A percentile compares a stretch with the other conserved stretches of the same genome.
These are phyloP conservation scores for Zapornia atra DNA, from an alignment of 2,113 vertebrate genomes.

Conservation along the genomic window DNA sequence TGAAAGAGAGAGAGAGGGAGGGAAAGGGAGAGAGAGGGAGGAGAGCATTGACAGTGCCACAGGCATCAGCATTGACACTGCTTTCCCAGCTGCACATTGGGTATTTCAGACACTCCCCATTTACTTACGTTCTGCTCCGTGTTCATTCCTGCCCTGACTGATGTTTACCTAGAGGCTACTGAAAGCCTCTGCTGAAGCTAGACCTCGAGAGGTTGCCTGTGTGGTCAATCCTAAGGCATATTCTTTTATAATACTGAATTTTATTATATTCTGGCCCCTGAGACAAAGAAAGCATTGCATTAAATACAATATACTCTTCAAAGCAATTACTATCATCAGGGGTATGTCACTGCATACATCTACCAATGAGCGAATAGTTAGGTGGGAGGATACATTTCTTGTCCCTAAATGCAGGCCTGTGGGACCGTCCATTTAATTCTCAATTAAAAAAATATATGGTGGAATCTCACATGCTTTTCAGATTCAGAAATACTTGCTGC, in stretches of 20 bases:
- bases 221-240: not conserved
- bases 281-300: not conserved
- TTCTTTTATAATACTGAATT: not conserved
- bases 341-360: not conserved
- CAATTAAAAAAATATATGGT: not conserved
- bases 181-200: not conserved
- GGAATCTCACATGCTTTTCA: not conserved
- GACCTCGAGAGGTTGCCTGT: not conserved
- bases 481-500: not conserved
- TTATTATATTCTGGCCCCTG: not conserved
- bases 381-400: not conserved
- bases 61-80: not conserved
- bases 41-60: not conserved
- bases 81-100: not conserved
- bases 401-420: not conserved
- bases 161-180: not conserved
- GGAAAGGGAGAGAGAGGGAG: no score
- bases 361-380: not conserved
- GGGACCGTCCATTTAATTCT: not conserved
- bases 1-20: not conserved
- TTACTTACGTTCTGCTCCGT: not conserved
- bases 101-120: not conserved
- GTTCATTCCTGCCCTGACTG: not conserved
- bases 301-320: not conserved
- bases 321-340: not conserved